Evolutionary conservation across 37 sponge, comb jelly and placozoan species (phyloP), one percentile per base, ranked within the genome.

Genomic region (Petrosia ficiformis): DNA sequence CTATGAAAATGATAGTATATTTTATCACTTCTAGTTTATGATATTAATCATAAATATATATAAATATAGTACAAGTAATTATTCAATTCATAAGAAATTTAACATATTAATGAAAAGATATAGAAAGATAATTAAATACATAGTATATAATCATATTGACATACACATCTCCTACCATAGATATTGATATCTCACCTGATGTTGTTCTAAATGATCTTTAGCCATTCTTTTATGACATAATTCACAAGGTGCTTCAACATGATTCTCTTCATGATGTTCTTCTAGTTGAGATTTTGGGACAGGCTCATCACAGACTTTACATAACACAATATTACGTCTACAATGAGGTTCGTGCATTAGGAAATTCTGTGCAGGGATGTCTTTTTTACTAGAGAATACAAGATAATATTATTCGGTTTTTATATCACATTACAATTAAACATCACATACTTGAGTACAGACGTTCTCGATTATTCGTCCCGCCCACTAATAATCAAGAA

Each of bases 261-360:
- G 92, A 59, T 77, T 42, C 67, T 91, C 87, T 48, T 68, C 24
- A 8, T 35, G 31, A 88, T 91, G 92, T 29, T 70, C 76, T 34
- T 86, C 84, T 67, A 80, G 39, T 37, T 86, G 70, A 21, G 11
- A n/a, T 34, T 39, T 72, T 42, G 82, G 68, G 22, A 91, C 73
- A 4, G 80, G 77, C 42, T 86, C 87, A 6, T 78, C 26, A 42
- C 92, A 91, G 32, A 56, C 38, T 3, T 56, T 54, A 75, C 92
- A 91, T 54, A 83, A 44, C 29, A 16, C 11, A 21, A 81, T 81
- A 75, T 73, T 57, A 24, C 76, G 67, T 29, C 38, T 32, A 48
- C 92, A 91, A 63, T 78, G 88, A 29, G 14, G 39, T 63, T 82
- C 87, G 39, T 91, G 92, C 34, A 81, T 36, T 37, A 58, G 38